These are phyloP conservation scores for Hirtodrosophila trivittata DNA, from an alignment of 2,888 invertebrate species.

Conservation along the genomic window DNA sequence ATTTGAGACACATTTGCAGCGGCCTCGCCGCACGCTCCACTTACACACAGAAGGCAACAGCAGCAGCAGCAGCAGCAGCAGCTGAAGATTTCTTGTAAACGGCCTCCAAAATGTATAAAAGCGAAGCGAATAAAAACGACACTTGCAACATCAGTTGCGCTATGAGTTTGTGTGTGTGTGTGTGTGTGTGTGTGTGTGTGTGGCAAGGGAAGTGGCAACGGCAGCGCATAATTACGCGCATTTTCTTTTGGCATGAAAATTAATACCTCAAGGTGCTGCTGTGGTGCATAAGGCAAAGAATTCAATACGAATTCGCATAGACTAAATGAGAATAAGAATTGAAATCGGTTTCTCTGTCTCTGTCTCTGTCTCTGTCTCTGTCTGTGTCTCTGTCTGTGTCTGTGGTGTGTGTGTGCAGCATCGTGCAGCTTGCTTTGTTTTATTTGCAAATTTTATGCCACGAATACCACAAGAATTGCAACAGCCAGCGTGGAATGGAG, in stretches of 20 bases:
- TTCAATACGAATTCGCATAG: constrained; percentile 60
- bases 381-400: no score
- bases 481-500: constrained; percentile 55
- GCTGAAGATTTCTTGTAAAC: constrained; percentile 60
- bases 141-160: constrained; percentile 44
- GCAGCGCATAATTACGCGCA: constrained; percentile 73
- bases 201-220: constrained; percentile 16
- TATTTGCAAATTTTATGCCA: constrained; percentile 73
- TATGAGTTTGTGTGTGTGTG: constrained; percentile 5
- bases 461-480: constrained; percentile 79
- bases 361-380: constrained; percentile 2
- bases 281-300: constrained; percentile 64
- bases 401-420: constrained; percentile 23
- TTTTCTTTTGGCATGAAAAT: constrained; percentile 77
- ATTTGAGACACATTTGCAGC: no score
- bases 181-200: constrained; percentile 1
- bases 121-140: constrained; percentile 40
- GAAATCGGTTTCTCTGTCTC: constrained; percentile 6
- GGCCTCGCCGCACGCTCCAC: constrained; percentile 64
- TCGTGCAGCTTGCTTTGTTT: constrained; percentile 70
- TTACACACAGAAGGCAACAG: constrained; percentile 41
- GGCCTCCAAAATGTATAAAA: constrained; percentile 64
- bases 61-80: no score
- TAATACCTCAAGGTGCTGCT: constrained; percentile 74
- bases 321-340: constrained; percentile 62